These are phyloP conservation scores for Zaprionus kolodkinae DNA, from an alignment of 1,140 invertebrate species.

Conservation along the genomic window DNA sequence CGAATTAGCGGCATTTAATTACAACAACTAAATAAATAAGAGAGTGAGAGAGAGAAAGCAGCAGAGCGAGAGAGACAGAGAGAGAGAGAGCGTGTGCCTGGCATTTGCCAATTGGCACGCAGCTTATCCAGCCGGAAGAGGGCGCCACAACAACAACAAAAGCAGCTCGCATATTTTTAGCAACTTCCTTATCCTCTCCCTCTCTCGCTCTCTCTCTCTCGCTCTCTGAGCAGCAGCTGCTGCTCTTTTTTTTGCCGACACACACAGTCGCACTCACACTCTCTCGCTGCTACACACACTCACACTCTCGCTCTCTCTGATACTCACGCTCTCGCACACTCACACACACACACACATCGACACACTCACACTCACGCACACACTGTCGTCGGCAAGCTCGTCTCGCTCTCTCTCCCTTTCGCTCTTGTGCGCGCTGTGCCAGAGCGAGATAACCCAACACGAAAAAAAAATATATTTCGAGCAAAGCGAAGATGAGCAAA, in stretches of 20 bases:
- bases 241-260: constrained; percentile 25
- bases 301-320: constrained; percentile 33
- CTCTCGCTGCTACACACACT: constrained; percentile 3
- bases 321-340: constrained; percentile 3
- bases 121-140: constrained; percentile 18
- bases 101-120: constrained; percentile 8
- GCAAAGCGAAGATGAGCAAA: constrained; percentile 81
- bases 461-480: constrained; percentile 62
- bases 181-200: constrained; percentile 45
- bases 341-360: too few relatives aligned
- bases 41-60: background rate
- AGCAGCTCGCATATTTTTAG: constrained; percentile 26
- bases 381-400: constrained; percentile 19
- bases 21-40: background rate
- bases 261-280: constrained; percentile 27
- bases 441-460: constrained; percentile 82
- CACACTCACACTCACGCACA: constrained; percentile 10
- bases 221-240: constrained; percentile 10
- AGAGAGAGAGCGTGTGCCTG: background rate
- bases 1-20: constrained; percentile 13
- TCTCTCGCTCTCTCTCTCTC: constrained; percentile 3
- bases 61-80: background rate
- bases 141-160: background rate
- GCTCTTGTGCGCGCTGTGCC: constrained; percentile 54
- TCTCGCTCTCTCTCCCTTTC: constrained; percentile 39